phyloP scores from a whole-genome alignment of 2,113 vertebrate species.

The Scytalopus superciliaris region DNA sequence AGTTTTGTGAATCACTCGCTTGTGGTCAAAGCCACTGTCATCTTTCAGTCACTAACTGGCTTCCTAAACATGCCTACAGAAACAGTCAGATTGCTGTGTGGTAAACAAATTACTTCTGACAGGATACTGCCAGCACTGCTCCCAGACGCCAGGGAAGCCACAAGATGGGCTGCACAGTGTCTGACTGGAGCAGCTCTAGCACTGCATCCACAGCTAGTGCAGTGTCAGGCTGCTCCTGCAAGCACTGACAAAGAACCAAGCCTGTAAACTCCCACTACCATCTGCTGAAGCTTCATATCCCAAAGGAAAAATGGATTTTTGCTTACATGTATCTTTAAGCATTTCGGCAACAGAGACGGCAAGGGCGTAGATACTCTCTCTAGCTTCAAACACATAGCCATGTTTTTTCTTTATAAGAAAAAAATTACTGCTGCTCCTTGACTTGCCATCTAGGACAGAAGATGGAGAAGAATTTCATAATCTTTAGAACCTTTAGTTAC shows the following conservation, averaged over 20 bases:
- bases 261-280: slow-evolving; percentile 43
- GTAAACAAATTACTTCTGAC: slow-evolving; percentile 21
- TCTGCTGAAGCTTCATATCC: slow-evolving; percentile 16
- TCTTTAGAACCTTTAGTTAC: background rate
- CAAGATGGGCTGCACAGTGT: background rate
- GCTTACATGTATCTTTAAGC: background rate
- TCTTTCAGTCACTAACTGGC: background rate
- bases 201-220: background rate
- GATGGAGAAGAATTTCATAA: background rate
- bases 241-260: background rate
- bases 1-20: background rate
- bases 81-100: background rate
- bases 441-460: background rate
- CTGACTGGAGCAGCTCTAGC: background rate
- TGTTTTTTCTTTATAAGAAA: background rate
- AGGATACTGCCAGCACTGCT: background rate
- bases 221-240: background rate
- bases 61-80: slow-evolving; percentile 1
- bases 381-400: background rate
- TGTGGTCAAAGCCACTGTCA: slow-evolving; percentile 6
- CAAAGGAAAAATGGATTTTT: slow-evolving; percentile 24
- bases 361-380: background rate
- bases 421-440: background rate
- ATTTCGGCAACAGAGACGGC: slow-evolving; percentile 7
- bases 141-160: background rate